These are phyloP conservation scores for Phalacrocorax aristotelis DNA, from an alignment of 2,113 vertebrate species.

Conservation along the genomic window DNA sequence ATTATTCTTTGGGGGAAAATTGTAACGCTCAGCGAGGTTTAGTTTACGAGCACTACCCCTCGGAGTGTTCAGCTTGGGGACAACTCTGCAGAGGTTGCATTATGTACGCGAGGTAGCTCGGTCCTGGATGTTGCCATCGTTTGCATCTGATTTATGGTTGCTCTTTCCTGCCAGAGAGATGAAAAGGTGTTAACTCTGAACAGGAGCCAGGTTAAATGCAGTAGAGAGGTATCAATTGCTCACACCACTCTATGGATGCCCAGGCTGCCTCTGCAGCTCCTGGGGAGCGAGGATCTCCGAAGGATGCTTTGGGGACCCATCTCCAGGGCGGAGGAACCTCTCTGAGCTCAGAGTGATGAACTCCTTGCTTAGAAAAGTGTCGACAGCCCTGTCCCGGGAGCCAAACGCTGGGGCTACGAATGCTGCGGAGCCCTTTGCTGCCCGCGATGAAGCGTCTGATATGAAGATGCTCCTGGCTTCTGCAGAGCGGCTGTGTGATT, in stretches of 20 bases:
- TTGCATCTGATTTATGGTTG: background rate
- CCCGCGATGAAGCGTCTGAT: fast-evolving
- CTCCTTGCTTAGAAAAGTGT: background rate
- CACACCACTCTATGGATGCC: background rate
- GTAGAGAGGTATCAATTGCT: background rate
- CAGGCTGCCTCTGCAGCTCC: background rate
- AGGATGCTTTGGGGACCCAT: background rate
- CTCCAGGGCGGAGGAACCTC: background rate
- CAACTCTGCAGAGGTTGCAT: background rate
- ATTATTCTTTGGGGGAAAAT: background rate
- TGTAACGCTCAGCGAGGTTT: background rate
- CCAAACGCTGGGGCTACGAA: background rate
- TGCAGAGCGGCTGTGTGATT: background rate
- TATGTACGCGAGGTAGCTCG: fast-evolving
- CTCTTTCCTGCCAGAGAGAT: background rate
- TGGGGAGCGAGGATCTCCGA: fast-evolving
- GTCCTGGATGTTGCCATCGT: background rate
- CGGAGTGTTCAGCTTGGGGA: background rate
- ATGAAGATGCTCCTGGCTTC: background rate
- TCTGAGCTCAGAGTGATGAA: background rate
- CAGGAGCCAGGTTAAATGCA: background rate
- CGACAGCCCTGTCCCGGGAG: background rate
- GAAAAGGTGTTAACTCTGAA: background rate
- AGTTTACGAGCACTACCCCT: background rate
- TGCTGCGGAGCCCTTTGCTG: background rate